phyloP scores from a whole-genome alignment of 1,140 invertebrate species.

The Cecropterus lyciades region DNA sequence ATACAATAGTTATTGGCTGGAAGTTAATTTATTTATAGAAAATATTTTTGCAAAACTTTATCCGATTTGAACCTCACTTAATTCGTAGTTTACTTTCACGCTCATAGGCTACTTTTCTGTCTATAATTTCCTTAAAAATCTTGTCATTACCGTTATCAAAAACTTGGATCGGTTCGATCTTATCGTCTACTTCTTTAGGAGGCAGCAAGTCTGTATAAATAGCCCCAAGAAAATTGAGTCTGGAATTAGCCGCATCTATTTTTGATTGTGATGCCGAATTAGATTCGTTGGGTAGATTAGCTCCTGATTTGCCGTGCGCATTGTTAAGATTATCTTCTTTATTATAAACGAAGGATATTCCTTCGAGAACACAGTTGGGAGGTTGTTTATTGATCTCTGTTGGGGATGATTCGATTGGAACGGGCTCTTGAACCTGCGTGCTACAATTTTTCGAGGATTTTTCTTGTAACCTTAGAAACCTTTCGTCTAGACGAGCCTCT shows the following conservation, averaged over 20 bases:
- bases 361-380: not conserved
- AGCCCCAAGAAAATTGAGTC: constrained; percentile 32
- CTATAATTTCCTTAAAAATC: constrained; percentile 28
- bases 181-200: constrained; percentile 15
- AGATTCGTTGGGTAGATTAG: constrained; percentile 27
- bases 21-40: too few species aligned
- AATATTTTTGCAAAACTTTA: too few species aligned
- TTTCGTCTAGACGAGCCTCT: constrained; percentile 54
- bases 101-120: constrained; percentile 1
- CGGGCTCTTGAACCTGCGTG: constrained; percentile 47
- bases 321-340: constrained; percentile 44
- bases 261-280: constrained; percentile 28
- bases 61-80: not conserved
- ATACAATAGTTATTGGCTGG: too few species aligned
- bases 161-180: constrained; percentile 24
- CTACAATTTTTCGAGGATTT: constrained; percentile 44
- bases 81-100: constrained; percentile 22
- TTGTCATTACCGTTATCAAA: constrained; percentile 20
- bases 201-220: constrained; percentile 26
- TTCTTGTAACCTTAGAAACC: constrained; percentile 41
- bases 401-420: constrained; percentile 30
- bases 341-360: constrained; percentile 44
- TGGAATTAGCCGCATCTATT: constrained; percentile 35
- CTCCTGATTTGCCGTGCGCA: constrained; percentile 10
- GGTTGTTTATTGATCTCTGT: constrained; percentile 10